Evolutionary conservation across 2,113 vertebrate species (phyloP), one percentile per base, ranked within the genome.

Genomic region (Pelodiscus sinensis): DNA sequence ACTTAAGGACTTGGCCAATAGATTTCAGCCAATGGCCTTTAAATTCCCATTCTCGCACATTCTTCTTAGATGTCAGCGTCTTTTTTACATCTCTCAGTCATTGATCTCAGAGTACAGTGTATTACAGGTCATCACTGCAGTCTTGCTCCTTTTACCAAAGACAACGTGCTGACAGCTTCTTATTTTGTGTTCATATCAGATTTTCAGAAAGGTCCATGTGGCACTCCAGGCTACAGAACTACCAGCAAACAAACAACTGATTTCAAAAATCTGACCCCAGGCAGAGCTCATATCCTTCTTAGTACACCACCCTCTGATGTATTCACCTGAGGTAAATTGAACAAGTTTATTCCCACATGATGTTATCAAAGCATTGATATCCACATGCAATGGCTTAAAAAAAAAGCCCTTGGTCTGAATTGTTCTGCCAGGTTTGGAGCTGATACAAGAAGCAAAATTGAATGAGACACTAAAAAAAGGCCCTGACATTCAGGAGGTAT

Each of bases 21-120:
- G 92, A 96, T 44, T 54, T 75, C 62, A 19, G 14, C 14, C 84
- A 65, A 9, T 79, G 94, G 92, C 96, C 93, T 97, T 94, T 96
- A 94, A 77, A 55, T 71, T 88, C n/a, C 19, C n/a, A 71, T 81
- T 91, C 65, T 71, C 65, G 2, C 8, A 71, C 35, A 35, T 9
- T 15, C 15, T 35, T 71, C 29, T 35, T n/a, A 71, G 65, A 71
- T 71, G 9, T n/a, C 62, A 68, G 62, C 31, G 15, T 31, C 27
- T 31, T n/a, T 83, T 87, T 96, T 89, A 93, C 78, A 85, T 86
- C 82, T 44, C 79, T 88, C 62, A 90, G 92, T 90, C 90, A 83
- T 86, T 94, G 89, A 73, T 82, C 13, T 19, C 31, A 9, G 51
- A 90, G 58, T 27, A 86, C n/a, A 27, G 51, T 1, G 0, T 8